These are phyloP conservation scores for Tachina lurida DNA, from an alignment of 2,888 invertebrate species.

Conservation along the genomic window DNA sequence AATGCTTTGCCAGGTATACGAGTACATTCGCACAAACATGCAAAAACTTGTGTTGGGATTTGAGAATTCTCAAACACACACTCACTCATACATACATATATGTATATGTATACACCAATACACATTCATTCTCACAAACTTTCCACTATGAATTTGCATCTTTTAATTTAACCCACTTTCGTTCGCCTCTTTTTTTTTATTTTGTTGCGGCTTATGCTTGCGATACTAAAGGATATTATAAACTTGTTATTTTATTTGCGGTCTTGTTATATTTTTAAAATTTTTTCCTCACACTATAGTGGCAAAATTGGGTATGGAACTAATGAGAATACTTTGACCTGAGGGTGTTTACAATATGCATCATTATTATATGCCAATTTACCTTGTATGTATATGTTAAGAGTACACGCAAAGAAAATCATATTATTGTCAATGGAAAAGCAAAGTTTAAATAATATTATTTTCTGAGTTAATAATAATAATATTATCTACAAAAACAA, in stretches of 20 bases:
- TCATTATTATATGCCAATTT: background rate
- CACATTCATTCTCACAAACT: background rate
- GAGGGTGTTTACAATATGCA: background rate
- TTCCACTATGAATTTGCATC: background rate
- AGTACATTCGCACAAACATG: background rate
- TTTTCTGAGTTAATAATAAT: too few relatives aligned
- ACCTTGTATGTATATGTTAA: background rate
- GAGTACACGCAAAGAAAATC: too few relatives aligned
- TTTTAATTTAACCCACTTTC: conserved; percentile 23
- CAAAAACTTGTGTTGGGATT: background rate
- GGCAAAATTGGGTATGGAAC: conserved; percentile 15
- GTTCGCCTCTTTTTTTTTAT: background rate
- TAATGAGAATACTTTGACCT: conserved; percentile 28
- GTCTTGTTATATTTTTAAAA: conserved; percentile 3
- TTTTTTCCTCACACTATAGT: conserved; percentile 6
- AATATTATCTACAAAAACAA: too few relatives aligned
- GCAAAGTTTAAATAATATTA: too few relatives aligned
- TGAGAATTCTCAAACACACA: background rate
- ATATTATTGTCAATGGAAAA: too few relatives aligned
- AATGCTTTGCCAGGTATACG: too few relatives aligned
- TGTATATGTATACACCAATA: too few relatives aligned
- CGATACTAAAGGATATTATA: background rate
- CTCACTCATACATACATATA: too few relatives aligned
- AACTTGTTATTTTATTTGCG: conserved; percentile 45
- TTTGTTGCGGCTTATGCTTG: conserved; percentile 14